phyloP scores from a whole-genome alignment of 2,888 invertebrate species.

The Eristalis arbustorum region DNA sequence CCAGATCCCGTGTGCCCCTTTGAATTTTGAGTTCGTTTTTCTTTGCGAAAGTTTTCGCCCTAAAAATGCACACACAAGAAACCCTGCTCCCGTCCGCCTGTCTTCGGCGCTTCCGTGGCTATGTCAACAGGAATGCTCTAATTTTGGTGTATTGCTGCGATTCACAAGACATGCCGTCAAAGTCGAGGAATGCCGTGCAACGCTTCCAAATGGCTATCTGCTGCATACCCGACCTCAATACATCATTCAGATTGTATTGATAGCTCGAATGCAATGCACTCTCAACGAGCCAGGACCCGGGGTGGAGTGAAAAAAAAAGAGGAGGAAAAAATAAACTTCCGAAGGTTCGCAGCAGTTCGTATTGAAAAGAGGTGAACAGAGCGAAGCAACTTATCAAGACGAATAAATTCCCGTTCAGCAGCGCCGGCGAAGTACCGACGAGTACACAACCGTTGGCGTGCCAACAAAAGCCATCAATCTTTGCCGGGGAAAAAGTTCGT shows the following conservation, averaged over 20 bases:
- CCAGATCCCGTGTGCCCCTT: background rate
- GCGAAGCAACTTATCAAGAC: slow-evolving; percentile 45
- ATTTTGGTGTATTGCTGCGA: slow-evolving; percentile 26
- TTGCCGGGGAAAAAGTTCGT: slow-evolving; percentile 46
- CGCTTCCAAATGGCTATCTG: slow-evolving; percentile 19
- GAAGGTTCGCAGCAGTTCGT: background rate
- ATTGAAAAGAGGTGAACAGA: slow-evolving; percentile 18
- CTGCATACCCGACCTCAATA: slow-evolving; percentile 12
- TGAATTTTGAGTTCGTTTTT: background rate
- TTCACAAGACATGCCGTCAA: slow-evolving; percentile 22
- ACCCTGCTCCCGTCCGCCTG: background rate
- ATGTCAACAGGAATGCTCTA: slow-evolving; percentile 48
- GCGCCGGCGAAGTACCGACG: background rate
- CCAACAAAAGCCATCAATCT: slow-evolving; percentile 65
- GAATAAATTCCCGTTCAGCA: slow-evolving; percentile 36
- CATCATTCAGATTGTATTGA: slow-evolving; percentile 39
- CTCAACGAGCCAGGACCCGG: background rate
- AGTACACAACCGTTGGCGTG: slow-evolving; percentile 38
- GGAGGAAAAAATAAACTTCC: background rate
- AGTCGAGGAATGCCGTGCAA: slow-evolving; percentile 10
- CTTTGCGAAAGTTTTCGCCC: background rate
- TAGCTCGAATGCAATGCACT: slow-evolving; percentile 41
- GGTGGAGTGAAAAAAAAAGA: background rate
- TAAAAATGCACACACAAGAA: slow-evolving; percentile 49
- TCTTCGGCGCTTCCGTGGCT: background rate